Evolutionary conservation across 2,888 invertebrate genomes (phyloP).

Genomic region (Palloptera scutellata): DNA sequence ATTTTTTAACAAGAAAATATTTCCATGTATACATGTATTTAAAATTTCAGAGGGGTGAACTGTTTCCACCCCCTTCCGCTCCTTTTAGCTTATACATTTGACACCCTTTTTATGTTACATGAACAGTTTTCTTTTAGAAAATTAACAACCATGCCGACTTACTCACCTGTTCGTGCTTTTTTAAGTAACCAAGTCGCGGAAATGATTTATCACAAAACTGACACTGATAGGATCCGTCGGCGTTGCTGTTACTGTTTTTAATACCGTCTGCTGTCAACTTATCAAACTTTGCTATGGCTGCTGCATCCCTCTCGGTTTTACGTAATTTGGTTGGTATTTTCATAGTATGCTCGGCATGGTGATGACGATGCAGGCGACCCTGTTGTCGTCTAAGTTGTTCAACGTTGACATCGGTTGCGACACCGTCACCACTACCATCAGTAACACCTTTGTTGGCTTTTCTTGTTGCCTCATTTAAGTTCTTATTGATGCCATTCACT

Average conservation of each 20-base stretch:
- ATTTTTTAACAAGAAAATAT: too few relatives aligned
- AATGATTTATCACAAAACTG: slow-evolving; percentile 93
- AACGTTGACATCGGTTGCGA: slow-evolving; percentile 34
- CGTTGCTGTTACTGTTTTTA: slow-evolving; percentile 68
- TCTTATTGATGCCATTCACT: not conserved
- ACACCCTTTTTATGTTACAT: too few relatives aligned
- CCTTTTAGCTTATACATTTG: too few relatives aligned
- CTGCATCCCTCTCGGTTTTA: slow-evolving; percentile 72
- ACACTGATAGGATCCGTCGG: slow-evolving; percentile 84
- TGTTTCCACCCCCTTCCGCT: too few relatives aligned
- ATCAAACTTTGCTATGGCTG: slow-evolving; percentile 61
- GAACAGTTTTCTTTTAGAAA: too few relatives aligned
- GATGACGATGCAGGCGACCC: slow-evolving; percentile 44
- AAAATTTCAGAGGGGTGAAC: too few relatives aligned
- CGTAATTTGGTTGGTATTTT: slow-evolving; percentile 62
- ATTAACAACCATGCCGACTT: not conserved
- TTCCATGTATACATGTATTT: too few relatives aligned
- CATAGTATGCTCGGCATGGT: slow-evolving; percentile 48
- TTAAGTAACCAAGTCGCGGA: slow-evolving; percentile 84
- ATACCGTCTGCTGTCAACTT: slow-evolving; percentile 64
- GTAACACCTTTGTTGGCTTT: slow-evolving; percentile 1
- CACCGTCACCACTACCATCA: slow-evolving; percentile 32
- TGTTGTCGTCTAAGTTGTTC: slow-evolving; percentile 36
- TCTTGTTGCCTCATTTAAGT: not conserved
- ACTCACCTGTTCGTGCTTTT: slow-evolving; percentile 90